Percentiles rank a stretch among this genome's conserved stretches.
Evolutionary conservation across 2,113 vertebrate species (phyloP).

Genomic region (Misgurnus anguillicaudatus): DNA sequence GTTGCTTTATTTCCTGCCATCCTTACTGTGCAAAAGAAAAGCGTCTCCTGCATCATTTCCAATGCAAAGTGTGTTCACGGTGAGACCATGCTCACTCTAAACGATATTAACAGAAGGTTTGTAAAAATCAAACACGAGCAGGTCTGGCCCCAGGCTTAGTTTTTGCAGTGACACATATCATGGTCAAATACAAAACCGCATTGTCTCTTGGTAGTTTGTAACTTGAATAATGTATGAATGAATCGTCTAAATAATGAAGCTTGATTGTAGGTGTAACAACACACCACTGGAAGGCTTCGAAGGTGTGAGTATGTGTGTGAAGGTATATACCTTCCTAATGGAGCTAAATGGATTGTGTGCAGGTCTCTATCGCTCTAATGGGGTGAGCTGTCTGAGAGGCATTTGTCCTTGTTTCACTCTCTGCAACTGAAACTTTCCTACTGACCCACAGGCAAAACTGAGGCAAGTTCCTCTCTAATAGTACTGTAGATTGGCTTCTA

Average conservation of each 20-base stretch:
- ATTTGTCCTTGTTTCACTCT: conserved; percentile 60
- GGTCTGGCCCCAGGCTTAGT: conserved; percentile 39
- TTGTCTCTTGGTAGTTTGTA: conserved; percentile 45
- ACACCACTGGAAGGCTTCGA: conserved; percentile 67
- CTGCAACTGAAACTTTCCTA: conserved; percentile 25
- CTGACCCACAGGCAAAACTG: background rate
- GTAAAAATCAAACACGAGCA: conserved; percentile 4
- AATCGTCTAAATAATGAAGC: conserved; percentile 47
- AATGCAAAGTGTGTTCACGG: conserved; percentile 14
- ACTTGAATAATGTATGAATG: conserved; percentile 55
- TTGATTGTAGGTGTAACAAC: conserved; percentile 61
- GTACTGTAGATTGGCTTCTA: background rate
- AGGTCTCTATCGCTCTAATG: conserved; percentile 71
- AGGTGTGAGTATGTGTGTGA: conserved; percentile 74
- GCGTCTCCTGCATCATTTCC: conserved; percentile 5
- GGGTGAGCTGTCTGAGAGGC: conserved; percentile 71
- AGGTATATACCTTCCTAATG: conserved; percentile 70
- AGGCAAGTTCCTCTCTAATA: background rate
- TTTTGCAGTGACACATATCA: conserved; percentile 23
- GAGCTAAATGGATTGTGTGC: conserved; percentile 75
- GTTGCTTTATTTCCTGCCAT: background rate
- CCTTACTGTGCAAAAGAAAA: background rate
- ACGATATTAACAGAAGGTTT: conserved; percentile 29
- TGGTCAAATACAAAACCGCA: conserved; percentile 15
- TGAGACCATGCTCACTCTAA: background rate